A percentile compares a stretch with the other conserved stretches of the same genome.
phyloP scores from a whole-genome alignment of 53 echinoderm and acorn worm genomes.

The Pentamera pediparva region DNA sequence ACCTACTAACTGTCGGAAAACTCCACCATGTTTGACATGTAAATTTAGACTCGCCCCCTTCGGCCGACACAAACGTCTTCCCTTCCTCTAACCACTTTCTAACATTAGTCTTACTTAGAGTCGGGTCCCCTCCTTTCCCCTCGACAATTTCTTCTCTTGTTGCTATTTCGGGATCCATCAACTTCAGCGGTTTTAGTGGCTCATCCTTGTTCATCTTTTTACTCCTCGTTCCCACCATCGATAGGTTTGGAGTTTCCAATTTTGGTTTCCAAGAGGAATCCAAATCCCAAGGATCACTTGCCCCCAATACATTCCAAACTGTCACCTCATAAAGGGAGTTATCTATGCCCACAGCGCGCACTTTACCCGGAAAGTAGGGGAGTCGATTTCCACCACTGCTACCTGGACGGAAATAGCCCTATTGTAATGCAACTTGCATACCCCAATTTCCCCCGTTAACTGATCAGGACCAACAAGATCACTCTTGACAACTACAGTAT shows the following conservation, averaged over 20 bases:
- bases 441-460: neutral
- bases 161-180: neutral
- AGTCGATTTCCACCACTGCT: neutral
- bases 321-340: neutral
- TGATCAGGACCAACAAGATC: neutral
- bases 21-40: too few species aligned
- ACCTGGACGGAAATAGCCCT: neutral
- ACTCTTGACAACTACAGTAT: neutral
- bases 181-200: neutral
- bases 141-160: neutral
- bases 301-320: neutral
- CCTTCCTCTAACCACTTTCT: slow-evolving; percentile 11
- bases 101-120: neutral
- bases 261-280: neutral
- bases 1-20: slow-evolving; percentile 31
- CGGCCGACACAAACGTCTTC: neutral
- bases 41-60: neutral
- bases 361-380: neutral
- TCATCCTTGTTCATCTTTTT: neutral
- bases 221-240: neutral
- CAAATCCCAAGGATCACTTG: neutral
- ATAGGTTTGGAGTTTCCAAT: neutral
- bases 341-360: neutral
- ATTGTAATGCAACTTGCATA: neutral
- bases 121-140: neutral